phyloP scores from a whole-genome alignment of 2,113 vertebrate species.

The Oceanites oceanicus region DNA sequence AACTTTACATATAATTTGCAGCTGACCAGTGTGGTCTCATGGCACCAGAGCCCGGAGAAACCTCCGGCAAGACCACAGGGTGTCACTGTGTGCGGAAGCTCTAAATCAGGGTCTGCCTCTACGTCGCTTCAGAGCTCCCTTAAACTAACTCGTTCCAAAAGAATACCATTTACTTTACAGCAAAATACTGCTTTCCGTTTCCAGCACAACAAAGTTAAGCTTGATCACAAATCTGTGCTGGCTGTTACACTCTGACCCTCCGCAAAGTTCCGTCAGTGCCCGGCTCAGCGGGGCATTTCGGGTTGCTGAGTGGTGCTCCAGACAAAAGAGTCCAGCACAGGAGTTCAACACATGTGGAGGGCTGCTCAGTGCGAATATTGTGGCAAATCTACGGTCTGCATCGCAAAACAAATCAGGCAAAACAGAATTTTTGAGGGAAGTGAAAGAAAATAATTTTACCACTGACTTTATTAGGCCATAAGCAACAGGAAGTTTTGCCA shows the following conservation, averaged over 20 bases:
- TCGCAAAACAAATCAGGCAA: background rate
- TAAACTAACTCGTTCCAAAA: background rate
- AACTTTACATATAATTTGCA: background rate
- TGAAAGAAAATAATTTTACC: background rate
- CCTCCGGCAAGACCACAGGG: background rate
- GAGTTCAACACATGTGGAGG: background rate
- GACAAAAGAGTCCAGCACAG: background rate
- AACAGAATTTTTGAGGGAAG: background rate
- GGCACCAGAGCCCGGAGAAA: background rate
- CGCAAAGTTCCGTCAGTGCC: background rate
- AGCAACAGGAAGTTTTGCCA: background rate
- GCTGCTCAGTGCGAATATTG: background rate
- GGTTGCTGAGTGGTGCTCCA: background rate
- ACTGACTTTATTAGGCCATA: background rate
- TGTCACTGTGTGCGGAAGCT: background rate
- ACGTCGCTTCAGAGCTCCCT: background rate
- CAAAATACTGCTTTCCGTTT: background rate
- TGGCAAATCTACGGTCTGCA: background rate
- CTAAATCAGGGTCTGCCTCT: background rate
- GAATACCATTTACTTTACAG: background rate
- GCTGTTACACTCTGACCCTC: rapidly evolving
- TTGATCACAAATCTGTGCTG: background rate
- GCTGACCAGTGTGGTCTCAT: background rate
- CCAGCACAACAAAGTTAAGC: background rate
- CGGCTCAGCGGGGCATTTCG: rapidly evolving